Evolutionary conservation across 1,140 invertebrate genomes (phyloP).

Genomic region (Drosophila varians): DNA sequence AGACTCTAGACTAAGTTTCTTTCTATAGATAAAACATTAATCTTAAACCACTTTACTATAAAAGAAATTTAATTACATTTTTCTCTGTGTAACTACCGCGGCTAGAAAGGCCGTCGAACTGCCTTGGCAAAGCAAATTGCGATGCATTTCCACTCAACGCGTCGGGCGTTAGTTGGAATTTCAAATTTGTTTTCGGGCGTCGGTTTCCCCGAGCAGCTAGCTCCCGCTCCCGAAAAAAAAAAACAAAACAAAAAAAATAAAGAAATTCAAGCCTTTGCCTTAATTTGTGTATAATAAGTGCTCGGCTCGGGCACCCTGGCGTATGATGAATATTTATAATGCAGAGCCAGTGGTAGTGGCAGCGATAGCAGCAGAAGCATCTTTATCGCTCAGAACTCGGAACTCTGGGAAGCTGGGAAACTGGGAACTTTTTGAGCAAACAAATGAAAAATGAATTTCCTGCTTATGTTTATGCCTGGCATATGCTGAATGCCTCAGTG

Average conservation of each 20-base stretch:
- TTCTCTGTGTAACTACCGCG: slow-evolving; percentile 21
- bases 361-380: slow-evolving; percentile 42
- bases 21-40: too few species aligned
- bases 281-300: slow-evolving; percentile 81
- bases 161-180: slow-evolving; percentile 65
- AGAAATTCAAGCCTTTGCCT: slow-evolving; percentile 50
- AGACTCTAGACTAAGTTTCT: too few species aligned
- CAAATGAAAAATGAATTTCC: slow-evolving; percentile 82
- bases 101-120: slow-evolving; percentile 63
- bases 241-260: slow-evolving; percentile 14
- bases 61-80: neutral
- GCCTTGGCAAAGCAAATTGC: slow-evolving; percentile 59
- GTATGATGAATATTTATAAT: slow-evolving; percentile 78
- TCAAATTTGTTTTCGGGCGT: slow-evolving; percentile 66
- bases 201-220: slow-evolving; percentile 1
- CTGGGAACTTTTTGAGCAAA: slow-evolving; percentile 69
- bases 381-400: slow-evolving; percentile 40
- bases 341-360: slow-evolving; percentile 24
- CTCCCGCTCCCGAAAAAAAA: too few species aligned
- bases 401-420: neutral
- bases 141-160: slow-evolving; percentile 59
- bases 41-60: too few species aligned
- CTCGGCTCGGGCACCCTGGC: slow-evolving; percentile 54
- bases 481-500: slow-evolving; percentile 70
- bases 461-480: slow-evolving; percentile 78